Conservation (phyloP, 1,140 invertebrate species). For the Carposina sasakii region DNA sequence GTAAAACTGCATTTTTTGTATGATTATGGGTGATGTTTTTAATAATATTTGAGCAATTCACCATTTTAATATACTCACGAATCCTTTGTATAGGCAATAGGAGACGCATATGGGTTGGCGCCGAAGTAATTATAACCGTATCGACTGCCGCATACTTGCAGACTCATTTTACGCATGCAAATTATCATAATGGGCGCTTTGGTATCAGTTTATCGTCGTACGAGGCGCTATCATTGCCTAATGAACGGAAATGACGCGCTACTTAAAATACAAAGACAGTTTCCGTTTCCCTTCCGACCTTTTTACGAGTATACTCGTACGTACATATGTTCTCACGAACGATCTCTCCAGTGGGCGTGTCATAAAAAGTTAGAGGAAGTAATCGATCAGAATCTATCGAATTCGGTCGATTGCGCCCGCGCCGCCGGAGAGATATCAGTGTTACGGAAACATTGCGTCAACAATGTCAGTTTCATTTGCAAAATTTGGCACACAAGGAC, state of each 20-base stretch:
- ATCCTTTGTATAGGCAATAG: neutral
- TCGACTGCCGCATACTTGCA: too few species aligned
- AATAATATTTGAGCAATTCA: too few species aligned
- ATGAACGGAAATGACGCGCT: constrained; percentile 55
- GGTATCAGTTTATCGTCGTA: constrained; percentile 53
- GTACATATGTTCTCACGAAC: constrained; percentile 61
- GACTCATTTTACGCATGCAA: constrained; percentile 33
- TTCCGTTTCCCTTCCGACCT: constrained; percentile 55
- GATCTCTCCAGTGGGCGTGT: constrained; percentile 35
- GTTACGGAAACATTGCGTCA: constrained; percentile 47
- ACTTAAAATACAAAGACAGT: constrained; percentile 51
- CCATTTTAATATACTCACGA: constrained; percentile 9
- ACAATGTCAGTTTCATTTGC: constrained; percentile 54
- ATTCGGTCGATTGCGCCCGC: constrained; percentile 21
- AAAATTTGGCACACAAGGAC: constrained; percentile 47
- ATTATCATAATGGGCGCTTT: constrained; percentile 49
- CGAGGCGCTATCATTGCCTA: constrained; percentile 44
- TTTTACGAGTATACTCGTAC: constrained; percentile 42
- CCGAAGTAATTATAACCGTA: too few species aligned
- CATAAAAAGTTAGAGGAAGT: constrained; percentile 40
- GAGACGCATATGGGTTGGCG: constrained; percentile 2
- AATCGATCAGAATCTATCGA: constrained; percentile 35
- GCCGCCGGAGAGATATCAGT: constrained; percentile 47
- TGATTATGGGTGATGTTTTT: too few species aligned
- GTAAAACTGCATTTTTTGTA: constrained; percentile 21